These are phyloP conservation scores for Allolobophora icterica DNA, from an alignment of 2,888 invertebrate genomes.

Conservation along the genomic window DNA sequence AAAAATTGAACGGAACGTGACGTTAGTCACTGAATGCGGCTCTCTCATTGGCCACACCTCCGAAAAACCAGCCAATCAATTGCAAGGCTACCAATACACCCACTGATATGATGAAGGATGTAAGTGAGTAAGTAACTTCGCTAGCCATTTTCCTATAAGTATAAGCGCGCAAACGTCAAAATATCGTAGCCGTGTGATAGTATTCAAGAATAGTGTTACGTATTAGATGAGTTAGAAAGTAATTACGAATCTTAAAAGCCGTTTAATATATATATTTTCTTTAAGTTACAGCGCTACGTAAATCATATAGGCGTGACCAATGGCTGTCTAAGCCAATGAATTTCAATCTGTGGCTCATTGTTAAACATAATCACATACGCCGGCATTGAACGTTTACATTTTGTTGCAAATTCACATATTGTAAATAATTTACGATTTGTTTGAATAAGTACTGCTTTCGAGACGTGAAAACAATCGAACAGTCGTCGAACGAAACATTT, in stretches of 20 bases:
- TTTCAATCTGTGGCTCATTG: neutral
- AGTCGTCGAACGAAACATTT: neutral
- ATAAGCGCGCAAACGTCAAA: neutral
- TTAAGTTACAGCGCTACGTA: neutral
- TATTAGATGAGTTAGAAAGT: neutral
- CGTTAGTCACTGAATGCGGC: neutral
- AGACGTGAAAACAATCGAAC: neutral
- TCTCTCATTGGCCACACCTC: neutral
- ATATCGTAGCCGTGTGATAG: neutral
- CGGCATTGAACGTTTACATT: neutral
- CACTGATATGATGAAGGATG: neutral
- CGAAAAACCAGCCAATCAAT: neutral
- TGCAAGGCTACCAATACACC: neutral
- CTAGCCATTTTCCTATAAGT: neutral
- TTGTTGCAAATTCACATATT: neutral
- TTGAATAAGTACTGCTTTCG: neutral
- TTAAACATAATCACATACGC: neutral
- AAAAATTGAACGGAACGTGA: neutral
- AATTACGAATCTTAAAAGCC: neutral
- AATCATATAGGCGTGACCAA: neutral
- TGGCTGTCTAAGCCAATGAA: neutral
- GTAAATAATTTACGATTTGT: neutral
- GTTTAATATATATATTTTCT: neutral
- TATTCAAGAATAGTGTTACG: neutral
- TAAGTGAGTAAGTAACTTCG: neutral